These are phyloP conservation scores for Aplysina aerophoba DNA, from an alignment of 37 sponge, comb jelly and placozoan genomes.

Conservation along the genomic window DNA sequence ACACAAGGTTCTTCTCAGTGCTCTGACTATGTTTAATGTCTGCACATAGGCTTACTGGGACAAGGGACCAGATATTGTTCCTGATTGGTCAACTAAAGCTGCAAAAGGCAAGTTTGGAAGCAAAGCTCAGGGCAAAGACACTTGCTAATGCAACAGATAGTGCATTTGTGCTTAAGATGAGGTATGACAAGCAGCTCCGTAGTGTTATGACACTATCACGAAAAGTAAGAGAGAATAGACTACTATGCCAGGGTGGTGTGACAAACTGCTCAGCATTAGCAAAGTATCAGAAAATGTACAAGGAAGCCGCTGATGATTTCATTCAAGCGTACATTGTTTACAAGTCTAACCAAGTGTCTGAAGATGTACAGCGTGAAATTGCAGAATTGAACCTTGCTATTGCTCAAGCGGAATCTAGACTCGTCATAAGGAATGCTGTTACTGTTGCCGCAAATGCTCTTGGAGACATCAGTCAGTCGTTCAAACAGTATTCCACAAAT, in stretches of 20 bases:
- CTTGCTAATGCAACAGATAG: neutral
- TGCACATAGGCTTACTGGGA: neutral
- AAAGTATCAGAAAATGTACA: neutral
- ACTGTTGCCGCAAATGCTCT: too few relatives aligned
- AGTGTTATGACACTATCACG: neutral
- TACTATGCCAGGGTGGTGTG: slow-evolving; percentile 4
- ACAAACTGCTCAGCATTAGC: neutral
- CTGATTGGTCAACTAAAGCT: neutral
- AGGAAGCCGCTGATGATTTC: neutral
- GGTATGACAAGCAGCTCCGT: neutral
- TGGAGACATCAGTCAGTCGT: neutral
- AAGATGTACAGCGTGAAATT: neutral
- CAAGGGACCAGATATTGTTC: neutral
- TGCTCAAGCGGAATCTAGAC: slow-evolving; percentile 1
- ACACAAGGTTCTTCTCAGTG: too few relatives aligned
- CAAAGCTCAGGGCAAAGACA: neutral
- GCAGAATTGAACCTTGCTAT: neutral
- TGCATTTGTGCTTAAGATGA: neutral
- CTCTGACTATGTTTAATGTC: neutral
- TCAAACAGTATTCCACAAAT: neutral
- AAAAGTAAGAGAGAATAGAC: neutral
- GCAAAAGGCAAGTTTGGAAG: neutral
- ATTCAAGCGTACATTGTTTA: neutral
- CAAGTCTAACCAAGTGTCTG: neutral
- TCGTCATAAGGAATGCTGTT: neutral